Evolutionary conservation across 1,140 invertebrate species (phyloP), one percentile per base, ranked within the genome.

Genomic region (Cydia strobilella): DNA sequence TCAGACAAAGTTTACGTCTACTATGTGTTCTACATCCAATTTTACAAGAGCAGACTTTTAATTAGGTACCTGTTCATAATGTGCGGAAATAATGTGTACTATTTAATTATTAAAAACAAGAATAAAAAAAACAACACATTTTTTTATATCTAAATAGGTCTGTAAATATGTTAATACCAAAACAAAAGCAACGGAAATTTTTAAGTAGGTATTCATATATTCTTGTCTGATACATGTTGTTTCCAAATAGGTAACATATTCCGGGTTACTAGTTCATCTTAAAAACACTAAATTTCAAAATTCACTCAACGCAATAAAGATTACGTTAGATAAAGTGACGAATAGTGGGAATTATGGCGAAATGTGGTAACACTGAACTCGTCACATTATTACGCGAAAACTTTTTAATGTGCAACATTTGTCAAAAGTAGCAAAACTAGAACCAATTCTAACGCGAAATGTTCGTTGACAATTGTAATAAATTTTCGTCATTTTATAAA

Each of bases 331-430:
- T 39, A 18, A 42, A 69, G n/a, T 31, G 63, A 66, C 65, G 27
- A 66, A 31, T 35, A 69, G 65, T 69, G 65, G 23, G 65, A 69
- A 69, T 35, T 69, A 59, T 59, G 54, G 7, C 20, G n/a, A 23
- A 59, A n/a, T 59, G 54, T 59, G 54, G 54, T 10, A 59, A 59
- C 20, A 59, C 10, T 35, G 31, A 39, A 69, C 65, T 69, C 27
- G 65, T 35, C 65, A n/a, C 35, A 69, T 69, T 69, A 69, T 69
- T 69, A 69, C 31, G 65, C 27, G 65, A 69, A 69, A 69, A n/a
- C 65, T 69, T 39, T 35, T 42, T 69, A 69, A 39, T 3, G 42
- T 69, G 65, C 65, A 69, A 35, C 7, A 35, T 13, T 69, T 18
- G 65, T 69, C 65, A 69, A 69, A 31, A 69, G n/a, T 69, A n/a